Conservation (phyloP, 2,888 invertebrate genomes). For the Patella ulyssiponensis region DNA sequence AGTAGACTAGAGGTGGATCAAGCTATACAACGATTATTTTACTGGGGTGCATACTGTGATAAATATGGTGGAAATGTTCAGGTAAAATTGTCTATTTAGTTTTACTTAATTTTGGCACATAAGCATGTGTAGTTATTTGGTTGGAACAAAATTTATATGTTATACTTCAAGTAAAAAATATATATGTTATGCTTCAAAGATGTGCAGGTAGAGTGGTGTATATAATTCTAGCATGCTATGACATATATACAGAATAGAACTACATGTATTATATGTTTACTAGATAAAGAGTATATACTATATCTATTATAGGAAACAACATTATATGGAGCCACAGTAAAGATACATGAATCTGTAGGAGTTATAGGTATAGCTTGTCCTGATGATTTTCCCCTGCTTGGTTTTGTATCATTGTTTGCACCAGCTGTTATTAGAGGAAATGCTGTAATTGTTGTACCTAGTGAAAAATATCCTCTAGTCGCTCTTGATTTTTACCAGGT, state of each 20-base stretch:
- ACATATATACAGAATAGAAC: too few relatives aligned
- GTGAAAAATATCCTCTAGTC: slow-evolving; percentile 69
- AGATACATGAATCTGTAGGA: slow-evolving; percentile 72
- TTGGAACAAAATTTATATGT: slow-evolving; percentile 15
- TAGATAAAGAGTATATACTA: background rate
- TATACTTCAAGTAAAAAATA: background rate
- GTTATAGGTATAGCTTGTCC: slow-evolving; percentile 73
- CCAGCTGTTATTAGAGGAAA: slow-evolving; percentile 73
- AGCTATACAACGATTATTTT: slow-evolving; percentile 70
- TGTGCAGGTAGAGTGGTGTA: too few relatives aligned
- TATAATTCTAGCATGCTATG: too few relatives aligned
- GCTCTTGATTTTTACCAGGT: slow-evolving; percentile 73
- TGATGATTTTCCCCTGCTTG: slow-evolving; percentile 70
- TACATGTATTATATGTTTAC: background rate
- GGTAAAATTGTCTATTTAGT: slow-evolving; percentile 46
- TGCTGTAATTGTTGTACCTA: slow-evolving; percentile 71
- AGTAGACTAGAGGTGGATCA: slow-evolving; percentile 64
- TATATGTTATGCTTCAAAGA: too few relatives aligned
- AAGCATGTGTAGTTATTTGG: background rate
- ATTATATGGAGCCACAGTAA: slow-evolving; percentile 70
- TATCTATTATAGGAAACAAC: slow-evolving; percentile 65
- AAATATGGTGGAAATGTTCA: slow-evolving; percentile 72
- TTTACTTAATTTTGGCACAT: background rate
- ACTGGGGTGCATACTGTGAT: slow-evolving; percentile 73
- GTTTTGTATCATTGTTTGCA: slow-evolving; percentile 72